Percentiles rank a stretch among this genome's conserved stretches.
phyloP scores from a whole-genome alignment of 2,113 vertebrate genomes.

The Romanogobio albipinnatus region DNA sequence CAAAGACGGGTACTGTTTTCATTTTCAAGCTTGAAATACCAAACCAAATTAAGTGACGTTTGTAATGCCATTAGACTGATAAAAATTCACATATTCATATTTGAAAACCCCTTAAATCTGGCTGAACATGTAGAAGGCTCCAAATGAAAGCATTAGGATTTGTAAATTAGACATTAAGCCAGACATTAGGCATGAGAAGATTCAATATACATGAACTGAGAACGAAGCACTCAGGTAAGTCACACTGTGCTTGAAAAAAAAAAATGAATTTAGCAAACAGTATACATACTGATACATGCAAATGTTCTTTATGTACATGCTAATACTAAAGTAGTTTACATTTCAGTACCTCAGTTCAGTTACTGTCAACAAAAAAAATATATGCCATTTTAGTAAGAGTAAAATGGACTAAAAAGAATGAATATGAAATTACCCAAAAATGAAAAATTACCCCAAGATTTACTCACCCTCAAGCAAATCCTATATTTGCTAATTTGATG shows the following conservation, averaged over 20 bases:
- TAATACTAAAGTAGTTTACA: not conserved
- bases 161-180: conserved; percentile 64
- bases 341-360: too few relatives aligned
- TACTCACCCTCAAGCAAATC: too few relatives aligned
- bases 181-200: conserved; percentile 4
- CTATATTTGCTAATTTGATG: too few relatives aligned
- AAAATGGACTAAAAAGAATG: not conserved
- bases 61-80: not conserved
- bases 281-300: not conserved
- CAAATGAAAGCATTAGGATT: conserved; percentile 58
- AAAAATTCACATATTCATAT: conserved; percentile 31
- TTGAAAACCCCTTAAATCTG: conserved; percentile 44
- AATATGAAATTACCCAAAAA: not conserved
- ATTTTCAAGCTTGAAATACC: conserved; percentile 33
- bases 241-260: not conserved
- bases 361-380: too few relatives aligned
- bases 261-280: too few relatives aligned
- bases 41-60: conserved; percentile 47
- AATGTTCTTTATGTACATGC: not conserved
- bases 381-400: not conserved
- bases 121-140: conserved; percentile 27
- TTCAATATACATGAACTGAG: not conserved
- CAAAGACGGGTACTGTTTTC: conserved; percentile 26
- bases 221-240: conserved; percentile 3
- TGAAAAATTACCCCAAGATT: too few relatives aligned